Conservation (phyloP, 2,113 vertebrate species). For the Corynorhinus townsendii region DNA sequence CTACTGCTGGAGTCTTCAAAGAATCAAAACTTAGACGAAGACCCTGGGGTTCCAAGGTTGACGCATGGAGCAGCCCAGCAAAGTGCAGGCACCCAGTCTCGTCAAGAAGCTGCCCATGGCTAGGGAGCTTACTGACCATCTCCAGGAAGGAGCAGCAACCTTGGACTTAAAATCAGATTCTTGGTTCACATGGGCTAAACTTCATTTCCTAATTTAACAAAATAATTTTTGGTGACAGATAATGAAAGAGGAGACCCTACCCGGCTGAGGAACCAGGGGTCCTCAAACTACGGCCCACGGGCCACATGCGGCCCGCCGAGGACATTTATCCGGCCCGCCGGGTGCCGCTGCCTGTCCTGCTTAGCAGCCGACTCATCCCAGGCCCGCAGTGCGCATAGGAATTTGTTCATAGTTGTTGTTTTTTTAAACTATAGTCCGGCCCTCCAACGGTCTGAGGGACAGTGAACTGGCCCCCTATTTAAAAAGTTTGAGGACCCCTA, state of each 20-base stretch:
- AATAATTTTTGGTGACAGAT: neutral
- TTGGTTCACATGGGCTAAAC: neutral
- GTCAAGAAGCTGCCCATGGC: neutral
- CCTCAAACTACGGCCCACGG: too few relatives aligned
- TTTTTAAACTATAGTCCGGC: too few relatives aligned
- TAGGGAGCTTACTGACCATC: neutral
- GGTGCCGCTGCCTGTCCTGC: too few relatives aligned
- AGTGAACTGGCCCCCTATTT: too few relatives aligned
- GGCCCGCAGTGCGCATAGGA: too few relatives aligned
- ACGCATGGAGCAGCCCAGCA: accelerated
- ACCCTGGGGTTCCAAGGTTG: neutral
- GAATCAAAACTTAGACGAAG: neutral
- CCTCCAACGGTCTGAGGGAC: too few relatives aligned
- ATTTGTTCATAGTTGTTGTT: too few relatives aligned
- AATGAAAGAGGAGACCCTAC: neutral
- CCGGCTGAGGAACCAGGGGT: too few relatives aligned
- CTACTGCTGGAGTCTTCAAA: neutral
- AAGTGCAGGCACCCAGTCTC: neutral
- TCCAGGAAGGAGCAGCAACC: neutral
- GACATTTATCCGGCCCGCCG: too few relatives aligned
- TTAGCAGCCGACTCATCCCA: too few relatives aligned
- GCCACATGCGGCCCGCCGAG: too few relatives aligned
- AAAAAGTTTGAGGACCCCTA: too few relatives aligned
- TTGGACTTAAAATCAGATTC: neutral
- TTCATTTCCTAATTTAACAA: neutral